Conservation (phyloP, 2,888 invertebrate genomes). For the Drosophila atripex region DNA sequence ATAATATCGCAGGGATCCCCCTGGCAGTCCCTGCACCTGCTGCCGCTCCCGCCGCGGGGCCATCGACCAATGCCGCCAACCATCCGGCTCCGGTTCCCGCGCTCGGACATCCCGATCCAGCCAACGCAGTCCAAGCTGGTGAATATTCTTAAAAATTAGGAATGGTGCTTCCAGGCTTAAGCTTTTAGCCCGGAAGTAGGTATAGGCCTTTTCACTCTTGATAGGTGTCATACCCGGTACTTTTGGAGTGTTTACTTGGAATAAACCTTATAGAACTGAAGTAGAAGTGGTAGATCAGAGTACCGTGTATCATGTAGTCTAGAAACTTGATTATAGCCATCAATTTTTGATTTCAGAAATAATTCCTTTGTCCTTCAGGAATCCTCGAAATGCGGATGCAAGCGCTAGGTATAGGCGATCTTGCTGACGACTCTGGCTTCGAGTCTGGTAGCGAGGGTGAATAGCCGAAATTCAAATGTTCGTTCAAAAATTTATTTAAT, state of each 20-base stretch:
- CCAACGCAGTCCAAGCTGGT: neutral
- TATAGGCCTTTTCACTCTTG: neutral
- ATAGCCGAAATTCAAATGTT: slow-evolving; percentile 1
- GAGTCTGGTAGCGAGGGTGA: slow-evolving; percentile 65
- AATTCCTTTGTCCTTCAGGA: neutral
- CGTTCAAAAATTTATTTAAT: too few relatives aligned
- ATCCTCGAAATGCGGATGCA: neutral
- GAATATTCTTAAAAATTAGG: neutral
- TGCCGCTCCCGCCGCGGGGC: neutral
- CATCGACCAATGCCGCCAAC: neutral
- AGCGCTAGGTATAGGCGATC: neutral
- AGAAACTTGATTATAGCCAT: too few relatives aligned
- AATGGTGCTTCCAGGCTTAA: too few relatives aligned
- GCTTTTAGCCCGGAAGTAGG: neutral
- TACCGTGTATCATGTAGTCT: too few relatives aligned
- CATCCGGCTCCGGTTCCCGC: neutral
- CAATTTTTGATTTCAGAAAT: too few relatives aligned
- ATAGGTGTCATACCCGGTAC: too few relatives aligned
- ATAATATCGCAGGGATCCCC: neutral
- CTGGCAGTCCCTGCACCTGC: neutral
- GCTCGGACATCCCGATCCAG: neutral
- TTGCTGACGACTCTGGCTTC: slow-evolving; percentile 62
- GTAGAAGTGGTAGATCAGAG: too few relatives aligned
- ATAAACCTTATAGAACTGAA: too few relatives aligned
- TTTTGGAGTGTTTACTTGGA: too few relatives aligned